Evolutionary conservation across 92 coral and sea anemone genomes (phyloP).

Genomic region (Epizoanthus rinbou): DNA sequence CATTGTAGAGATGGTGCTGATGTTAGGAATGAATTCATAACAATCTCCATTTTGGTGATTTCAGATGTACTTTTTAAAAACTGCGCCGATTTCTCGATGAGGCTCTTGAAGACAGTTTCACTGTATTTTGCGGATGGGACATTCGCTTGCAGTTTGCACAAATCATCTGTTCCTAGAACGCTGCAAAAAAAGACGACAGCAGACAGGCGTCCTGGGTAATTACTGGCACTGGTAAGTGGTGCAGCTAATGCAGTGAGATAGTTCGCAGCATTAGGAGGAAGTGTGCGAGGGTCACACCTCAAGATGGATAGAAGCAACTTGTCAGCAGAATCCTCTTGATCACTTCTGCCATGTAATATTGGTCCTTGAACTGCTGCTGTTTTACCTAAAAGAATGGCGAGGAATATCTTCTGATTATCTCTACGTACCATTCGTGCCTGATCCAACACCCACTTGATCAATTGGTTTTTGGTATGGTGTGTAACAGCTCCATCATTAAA

Average conservation of each 20-base stretch:
- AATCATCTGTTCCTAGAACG: not conserved
- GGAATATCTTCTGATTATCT: slow-evolving; percentile 4
- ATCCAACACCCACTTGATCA: not conserved
- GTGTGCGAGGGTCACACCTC: not conserved
- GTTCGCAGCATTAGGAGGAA: not conserved
- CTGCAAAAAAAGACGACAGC: not conserved
- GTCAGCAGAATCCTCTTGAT: not conserved
- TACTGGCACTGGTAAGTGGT: not conserved
- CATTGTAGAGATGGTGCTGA: not conserved
- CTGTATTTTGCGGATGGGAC: not conserved
- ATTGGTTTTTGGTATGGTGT: not conserved
- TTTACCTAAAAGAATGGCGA: slow-evolving; percentile 5
- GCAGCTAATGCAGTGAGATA: not conserved
- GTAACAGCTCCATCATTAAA: not conserved
- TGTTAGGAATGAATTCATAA: not conserved
- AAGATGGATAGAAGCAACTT: not conserved
- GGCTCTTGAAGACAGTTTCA: not conserved
- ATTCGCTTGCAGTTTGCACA: slow-evolving; percentile 5
- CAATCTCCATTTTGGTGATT: not conserved
- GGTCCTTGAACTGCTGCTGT: not conserved
- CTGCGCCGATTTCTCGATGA: not conserved
- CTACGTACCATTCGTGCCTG: not conserved
- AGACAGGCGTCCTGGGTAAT: not conserved
- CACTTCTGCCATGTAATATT: not conserved
- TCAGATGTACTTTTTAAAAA: not conserved